A percentile compares a stretch with the other conserved stretches of the same genome.
Evolutionary conservation across 2,888 invertebrate genomes (phyloP).

Genomic region (Callyntrura guangdongensis): DNA sequence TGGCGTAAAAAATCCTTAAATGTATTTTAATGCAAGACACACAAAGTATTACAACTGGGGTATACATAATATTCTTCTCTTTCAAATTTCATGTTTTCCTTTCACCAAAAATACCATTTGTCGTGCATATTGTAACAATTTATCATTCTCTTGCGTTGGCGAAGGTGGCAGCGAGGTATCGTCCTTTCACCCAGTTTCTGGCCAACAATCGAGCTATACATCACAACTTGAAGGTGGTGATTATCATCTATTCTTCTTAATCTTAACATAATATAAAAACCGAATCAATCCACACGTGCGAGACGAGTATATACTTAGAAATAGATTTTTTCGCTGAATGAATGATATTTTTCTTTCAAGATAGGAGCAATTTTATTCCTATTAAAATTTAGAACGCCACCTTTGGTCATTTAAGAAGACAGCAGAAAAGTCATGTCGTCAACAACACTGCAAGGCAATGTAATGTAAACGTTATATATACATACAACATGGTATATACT

Average conservation of each 20-base stretch:
- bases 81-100: constrained; percentile 9
- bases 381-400: too few relatives aligned
- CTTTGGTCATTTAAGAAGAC: too few relatives aligned
- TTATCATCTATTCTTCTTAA: neutral
- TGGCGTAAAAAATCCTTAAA: neutral
- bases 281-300: neutral
- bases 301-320: too few relatives aligned
- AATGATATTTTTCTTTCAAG: too few relatives aligned
- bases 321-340: too few relatives aligned
- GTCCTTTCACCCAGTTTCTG: neutral
- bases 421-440: too few relatives aligned
- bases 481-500: too few relatives aligned
- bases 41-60: neutral
- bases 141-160: constrained; percentile 37
- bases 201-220: neutral
- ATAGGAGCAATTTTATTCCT: too few relatives aligned
- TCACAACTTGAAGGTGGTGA: neutral
- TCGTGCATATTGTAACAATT: neutral
- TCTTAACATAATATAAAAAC: too few relatives aligned
- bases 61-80: neutral
- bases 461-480: too few relatives aligned
- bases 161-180: neutral
- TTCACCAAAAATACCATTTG: constrained; percentile 26
- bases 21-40: constrained; percentile 27
- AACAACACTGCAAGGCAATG: too few relatives aligned